Evolutionary conservation across 2,113 vertebrate species (phyloP), one percentile per base, ranked within the genome.

Genomic region (Sorex araneus): DNA sequence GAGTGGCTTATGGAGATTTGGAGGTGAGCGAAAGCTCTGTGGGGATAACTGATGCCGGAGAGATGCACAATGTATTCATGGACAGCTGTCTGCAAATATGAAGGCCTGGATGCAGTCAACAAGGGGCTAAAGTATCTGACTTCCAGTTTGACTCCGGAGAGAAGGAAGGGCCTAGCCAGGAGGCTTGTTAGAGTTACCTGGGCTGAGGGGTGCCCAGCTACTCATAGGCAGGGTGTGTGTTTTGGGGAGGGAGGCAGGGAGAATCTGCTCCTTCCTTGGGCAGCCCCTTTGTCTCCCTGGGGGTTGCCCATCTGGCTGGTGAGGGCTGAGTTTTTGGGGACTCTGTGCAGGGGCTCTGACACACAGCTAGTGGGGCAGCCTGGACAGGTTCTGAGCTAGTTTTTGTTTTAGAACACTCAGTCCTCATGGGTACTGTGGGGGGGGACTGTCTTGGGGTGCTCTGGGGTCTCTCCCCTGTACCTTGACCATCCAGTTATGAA

Each of bases 351-450:
- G 70, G n/a, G 47, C 13, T 50, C 10, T 50, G 47, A 50, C 47
- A 50, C 9, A 50, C 47, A 7, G 47, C 47, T 13, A 50, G 47
- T 10, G 30, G 84, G 34, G 21, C 47, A 50, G 47, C 47, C 75
- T 84, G 36, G 67, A 54, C 19, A 90, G 78, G 28, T 84, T 76
- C 81, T 93, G 67, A 75, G 79, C 12, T 28, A 57, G 34, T 34
- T 57, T 64, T 19, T 64, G 66, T 86, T 78, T 89, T 87, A 47
- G 81, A 87, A 82, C 32, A 70, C 6, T 32, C 34, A n/a, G 40
- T 36, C 25, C 70, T 25, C 76, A 12, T 43, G 60, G 57, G 45
- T 86, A 66, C 12, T 18, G 50, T 88, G 67, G 87, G 67, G 74
- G 90, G 66, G 75, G 69, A 12, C 66, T 73, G 70, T 73, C 54